A percentile compares a stretch with the other conserved stretches of the same genome.
These are phyloP conservation scores for Crenuchus spilurus DNA, from an alignment of 2,797 vertebrate genomes.

Conservation along the genomic window DNA sequence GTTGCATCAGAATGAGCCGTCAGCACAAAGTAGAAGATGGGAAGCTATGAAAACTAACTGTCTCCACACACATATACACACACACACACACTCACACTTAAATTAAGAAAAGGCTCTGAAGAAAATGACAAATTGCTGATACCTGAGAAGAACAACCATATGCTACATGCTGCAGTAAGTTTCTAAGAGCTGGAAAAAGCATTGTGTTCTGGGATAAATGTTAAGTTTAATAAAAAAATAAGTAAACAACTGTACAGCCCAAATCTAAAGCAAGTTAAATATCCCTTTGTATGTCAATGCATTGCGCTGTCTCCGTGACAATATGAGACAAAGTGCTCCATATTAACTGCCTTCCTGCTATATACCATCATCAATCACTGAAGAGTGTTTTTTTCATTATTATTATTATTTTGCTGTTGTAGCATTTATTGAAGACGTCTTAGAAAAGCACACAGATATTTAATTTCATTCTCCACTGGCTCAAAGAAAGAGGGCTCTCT, in stretches of 20 bases:
- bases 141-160: background rate
- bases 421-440: conserved; percentile 63
- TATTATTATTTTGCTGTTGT: conserved; percentile 49
- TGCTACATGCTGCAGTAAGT: background rate
- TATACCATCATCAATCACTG: conserved; percentile 77
- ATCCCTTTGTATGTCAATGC: conserved; percentile 16
- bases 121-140: background rate
- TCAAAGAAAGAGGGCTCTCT: conserved; percentile 74
- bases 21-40: background rate
- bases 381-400: conserved; percentile 41
- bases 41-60: background rate
- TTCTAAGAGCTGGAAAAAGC: background rate
- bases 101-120: background rate
- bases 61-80: background rate
- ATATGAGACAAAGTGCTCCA: conserved; percentile 22
- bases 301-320: background rate
- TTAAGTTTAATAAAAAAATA: conserved; percentile 1
- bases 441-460: conserved; percentile 71
- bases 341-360: conserved; percentile 68
- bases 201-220: background rate
- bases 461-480: conserved; percentile 82
- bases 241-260: background rate
- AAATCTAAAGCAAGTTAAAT: background rate
- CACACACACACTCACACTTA: background rate
- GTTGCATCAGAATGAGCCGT: conserved; percentile 1